Evolutionary conservation across 2,113 vertebrate genomes (phyloP), one percentile per base, ranked within the genome.

Genomic region (Galbula dea): DNA sequence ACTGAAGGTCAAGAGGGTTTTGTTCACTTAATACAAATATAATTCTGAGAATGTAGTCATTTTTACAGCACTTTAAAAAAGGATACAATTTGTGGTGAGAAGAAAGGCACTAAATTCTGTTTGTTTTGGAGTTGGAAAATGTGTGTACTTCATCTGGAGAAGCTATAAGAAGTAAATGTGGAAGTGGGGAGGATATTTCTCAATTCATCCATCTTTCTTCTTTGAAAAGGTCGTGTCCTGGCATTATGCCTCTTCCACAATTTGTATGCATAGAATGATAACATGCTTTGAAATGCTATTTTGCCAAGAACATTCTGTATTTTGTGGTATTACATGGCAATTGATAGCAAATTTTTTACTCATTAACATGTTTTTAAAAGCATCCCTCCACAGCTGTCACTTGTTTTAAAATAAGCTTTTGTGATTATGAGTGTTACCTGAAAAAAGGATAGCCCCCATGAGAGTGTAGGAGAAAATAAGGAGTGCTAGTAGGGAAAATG

Each of bases 171-270:
- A 89, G 21, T 69, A 36, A 61, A 61, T 36, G 13, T 72, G 59
- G 18, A 63, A 72, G 15, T n/a, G 9, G 9, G 14, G 20, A 78
- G 11, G 15, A 11, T 41, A 66, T 75, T 67, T 75, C 43, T 90
- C 41, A 75, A 22, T 61, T 37, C 37, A 82, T 71, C 59, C 37
- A 58, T 85, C 37, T 89, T 37, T 90, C 5, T 13, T 57, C 71
- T 87, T 90, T 89, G 49, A 73, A 95, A 94, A 90, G 62, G 45
- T 92, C 58, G 23, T 41, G 36, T 69, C 75, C 92, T 86, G 34
- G 54, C 34, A 39, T 92, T 79, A 43, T 12, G 24, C 41, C 54
- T 69, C 36, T 69, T 69, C 67, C 58, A 29, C 23, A 55, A 41
- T 95, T 86, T 84, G 23, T 90, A 66, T 61, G 32, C 61, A 45